Conservation (phyloP, 1,140 invertebrate genomes). For the Drosophila sulfurigaster region DNA sequence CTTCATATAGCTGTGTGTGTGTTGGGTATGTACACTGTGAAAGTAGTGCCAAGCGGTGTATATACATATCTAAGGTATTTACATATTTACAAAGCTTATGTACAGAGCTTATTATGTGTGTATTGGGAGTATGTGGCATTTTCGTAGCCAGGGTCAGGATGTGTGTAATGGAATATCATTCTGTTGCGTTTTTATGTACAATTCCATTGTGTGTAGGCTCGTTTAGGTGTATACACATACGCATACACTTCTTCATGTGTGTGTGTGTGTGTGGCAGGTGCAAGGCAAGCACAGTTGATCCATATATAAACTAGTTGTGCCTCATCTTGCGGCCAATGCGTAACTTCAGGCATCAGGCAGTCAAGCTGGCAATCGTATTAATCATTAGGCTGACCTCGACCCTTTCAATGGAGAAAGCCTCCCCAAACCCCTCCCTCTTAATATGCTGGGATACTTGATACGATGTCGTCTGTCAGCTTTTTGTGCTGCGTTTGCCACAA, state of each 20-base stretch:
- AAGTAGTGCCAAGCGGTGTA: slow-evolving; percentile 69
- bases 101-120: slow-evolving; percentile 7
- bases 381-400: slow-evolving; percentile 79
- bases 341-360: slow-evolving; percentile 16
- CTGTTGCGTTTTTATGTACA: slow-evolving; percentile 53
- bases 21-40: slow-evolving; percentile 58
- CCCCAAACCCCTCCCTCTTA: not conserved
- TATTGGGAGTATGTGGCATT: slow-evolving; percentile 34
- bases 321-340: slow-evolving; percentile 16
- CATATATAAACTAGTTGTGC: slow-evolving; percentile 20
- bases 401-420: slow-evolving; percentile 47
- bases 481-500: slow-evolving; percentile 68
- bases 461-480: slow-evolving; percentile 57
- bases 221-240: slow-evolving; percentile 15
- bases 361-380: slow-evolving; percentile 58
- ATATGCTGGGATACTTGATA: slow-evolving; percentile 22
- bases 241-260: not conserved
- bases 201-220: slow-evolving; percentile 23
- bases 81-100: slow-evolving; percentile 19
- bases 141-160: slow-evolving; percentile 73
- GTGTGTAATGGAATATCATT: slow-evolving; percentile 66
- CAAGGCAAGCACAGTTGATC: slow-evolving; percentile 28
- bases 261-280: slow-evolving; percentile 28
- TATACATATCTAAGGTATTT: slow-evolving; percentile 15
- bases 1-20: slow-evolving; percentile 57